Evolutionary conservation across 2,888 invertebrate genomes (phyloP).

Genomic region (Pterobdella sp.): DNA sequence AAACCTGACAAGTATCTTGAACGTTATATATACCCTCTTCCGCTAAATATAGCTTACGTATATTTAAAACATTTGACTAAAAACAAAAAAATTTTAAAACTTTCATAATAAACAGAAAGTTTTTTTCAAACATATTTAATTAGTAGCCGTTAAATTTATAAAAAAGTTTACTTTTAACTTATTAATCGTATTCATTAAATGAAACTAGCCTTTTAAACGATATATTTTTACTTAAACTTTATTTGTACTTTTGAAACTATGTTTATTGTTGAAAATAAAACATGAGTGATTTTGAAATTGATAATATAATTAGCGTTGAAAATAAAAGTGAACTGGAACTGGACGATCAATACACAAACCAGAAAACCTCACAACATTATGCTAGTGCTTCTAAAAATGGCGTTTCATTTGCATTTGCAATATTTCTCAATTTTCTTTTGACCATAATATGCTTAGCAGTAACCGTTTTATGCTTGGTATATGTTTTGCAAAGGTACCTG

Average conservation of each 20-base stretch:
- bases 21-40: neutral
- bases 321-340: neutral
- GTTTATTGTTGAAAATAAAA: too few relatives aligned
- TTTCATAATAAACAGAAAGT: too few relatives aligned
- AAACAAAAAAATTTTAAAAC: too few relatives aligned
- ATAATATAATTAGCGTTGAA: neutral
- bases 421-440: slow-evolving; percentile 26
- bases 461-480: slow-evolving; percentile 22
- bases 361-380: neutral
- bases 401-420: slow-evolving; percentile 25
- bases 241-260: neutral
- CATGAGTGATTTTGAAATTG: slow-evolving; percentile 11
- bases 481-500: slow-evolving; percentile 25
- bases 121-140: too few relatives aligned
- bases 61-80: neutral
- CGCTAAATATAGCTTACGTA: slow-evolving; percentile 12
- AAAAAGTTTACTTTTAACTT: neutral
- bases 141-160: neutral
- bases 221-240: neutral
- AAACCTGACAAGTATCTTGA: neutral
- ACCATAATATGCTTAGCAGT: slow-evolving; percentile 22
- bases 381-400: slow-evolving; percentile 14
- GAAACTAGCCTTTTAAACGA: neutral
- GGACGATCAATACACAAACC: slow-evolving; percentile 3
- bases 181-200: slow-evolving; percentile 2